These are phyloP conservation scores for Muschampia plurimacula DNA, from an alignment of 2,888 invertebrate genomes.

Conservation along the genomic window DNA sequence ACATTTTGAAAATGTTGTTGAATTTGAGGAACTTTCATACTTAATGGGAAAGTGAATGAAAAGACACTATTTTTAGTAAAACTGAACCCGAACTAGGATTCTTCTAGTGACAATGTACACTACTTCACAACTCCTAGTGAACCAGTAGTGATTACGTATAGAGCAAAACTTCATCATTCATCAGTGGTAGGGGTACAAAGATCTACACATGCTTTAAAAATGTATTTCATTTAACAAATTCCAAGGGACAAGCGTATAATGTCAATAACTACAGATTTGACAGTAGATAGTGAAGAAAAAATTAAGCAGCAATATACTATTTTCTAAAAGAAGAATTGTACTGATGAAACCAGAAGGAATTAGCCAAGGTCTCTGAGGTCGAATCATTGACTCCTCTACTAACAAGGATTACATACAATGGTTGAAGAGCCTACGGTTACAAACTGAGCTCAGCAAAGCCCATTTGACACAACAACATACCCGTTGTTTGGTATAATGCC, in stretches of 20 bases:
- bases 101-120: conserved; percentile 32
- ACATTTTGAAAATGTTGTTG: conserved; percentile 21
- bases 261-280: conserved; percentile 30
- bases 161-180: conserved; percentile 28
- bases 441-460: conserved; percentile 31
- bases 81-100: conserved; percentile 30
- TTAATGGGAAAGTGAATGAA: conserved; percentile 14
- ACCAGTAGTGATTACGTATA: conserved; percentile 26
- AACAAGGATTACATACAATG: conserved; percentile 36
- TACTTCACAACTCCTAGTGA: conserved; percentile 32
- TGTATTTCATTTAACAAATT: conserved; percentile 21
- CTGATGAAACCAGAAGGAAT: conserved; percentile 23
- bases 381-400: conserved; percentile 36
- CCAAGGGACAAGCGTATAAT: conserved; percentile 31
- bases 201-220: conserved; percentile 36
- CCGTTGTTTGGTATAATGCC: conserved; percentile 35
- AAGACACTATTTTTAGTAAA: conserved; percentile 13
- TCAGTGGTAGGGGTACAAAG: conserved; percentile 11
- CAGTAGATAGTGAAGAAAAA: conserved; percentile 30
- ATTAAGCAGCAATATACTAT: conserved; percentile 29
- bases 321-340: conserved; percentile 30
- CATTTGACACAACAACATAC: conserved; percentile 34
- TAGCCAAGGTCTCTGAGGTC: conserved; percentile 33
- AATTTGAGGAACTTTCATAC: conserved; percentile 25
- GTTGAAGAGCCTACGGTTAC: conserved; percentile 36